These are phyloP conservation scores for Dendrocincla tyrannina DNA, from an alignment of 2,797 vertebrate species.

Conservation along the genomic window DNA sequence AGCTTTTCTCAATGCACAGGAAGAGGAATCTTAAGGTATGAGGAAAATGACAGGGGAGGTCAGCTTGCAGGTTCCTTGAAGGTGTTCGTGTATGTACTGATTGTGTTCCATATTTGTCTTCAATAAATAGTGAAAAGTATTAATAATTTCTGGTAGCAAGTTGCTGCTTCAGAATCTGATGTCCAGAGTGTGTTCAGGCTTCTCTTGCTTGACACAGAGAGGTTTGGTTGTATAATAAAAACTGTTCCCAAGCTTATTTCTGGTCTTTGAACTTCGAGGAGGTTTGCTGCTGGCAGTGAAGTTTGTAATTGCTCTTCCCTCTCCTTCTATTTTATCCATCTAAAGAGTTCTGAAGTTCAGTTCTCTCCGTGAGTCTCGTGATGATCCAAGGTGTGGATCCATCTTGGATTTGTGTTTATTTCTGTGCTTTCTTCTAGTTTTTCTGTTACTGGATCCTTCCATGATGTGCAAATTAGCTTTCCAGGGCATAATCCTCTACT, in stretches of 20 bases:
- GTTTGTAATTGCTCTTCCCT: not conserved
- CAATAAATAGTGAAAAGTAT: not conserved
- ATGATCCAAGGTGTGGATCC: not conserved
- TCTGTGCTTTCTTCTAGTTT: too few relatives aligned
- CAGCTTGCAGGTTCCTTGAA: not conserved
- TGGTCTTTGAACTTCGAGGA: not conserved
- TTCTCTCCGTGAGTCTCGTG: fast-evolving
- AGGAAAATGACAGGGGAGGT: not conserved
- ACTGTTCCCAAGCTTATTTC: not conserved
- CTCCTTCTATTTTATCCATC: not conserved
- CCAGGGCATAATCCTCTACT: not conserved
- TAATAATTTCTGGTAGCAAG: not conserved
- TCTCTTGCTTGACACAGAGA: not conserved
- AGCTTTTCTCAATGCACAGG: not conserved
- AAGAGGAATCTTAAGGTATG: not conserved
- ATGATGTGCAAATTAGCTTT: not conserved
- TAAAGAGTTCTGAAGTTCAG: not conserved
- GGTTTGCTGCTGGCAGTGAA: not conserved
- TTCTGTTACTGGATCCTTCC: not conserved
- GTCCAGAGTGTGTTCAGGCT: not conserved
- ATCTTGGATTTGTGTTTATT: not conserved
- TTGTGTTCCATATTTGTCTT: not conserved
- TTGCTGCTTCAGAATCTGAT: not conserved
- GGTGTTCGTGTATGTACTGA: fast-evolving
- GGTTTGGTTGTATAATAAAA: not conserved